A percentile compares a stretch with the other conserved stretches of the same genome.
Conservation (phyloP, 2,113 vertebrate species). For the Chaetodon trifascialis region DNA sequence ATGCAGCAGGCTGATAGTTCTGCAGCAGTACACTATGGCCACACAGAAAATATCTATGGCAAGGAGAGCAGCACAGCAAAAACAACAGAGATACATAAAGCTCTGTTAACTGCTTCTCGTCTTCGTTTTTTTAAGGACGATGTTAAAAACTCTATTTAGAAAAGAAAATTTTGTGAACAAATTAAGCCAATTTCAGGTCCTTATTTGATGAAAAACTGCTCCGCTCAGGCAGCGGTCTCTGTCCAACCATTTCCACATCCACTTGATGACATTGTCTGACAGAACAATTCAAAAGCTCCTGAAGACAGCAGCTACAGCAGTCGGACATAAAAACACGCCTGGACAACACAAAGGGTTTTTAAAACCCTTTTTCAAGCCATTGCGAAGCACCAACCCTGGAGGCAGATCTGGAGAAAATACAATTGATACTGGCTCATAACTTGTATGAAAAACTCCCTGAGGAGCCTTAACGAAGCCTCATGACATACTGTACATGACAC, state of each 20-base stretch:
- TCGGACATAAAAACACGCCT: not conserved
- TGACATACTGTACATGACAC: not conserved
- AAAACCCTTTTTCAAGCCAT: not conserved
- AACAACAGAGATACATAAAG: not conserved
- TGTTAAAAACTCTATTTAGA: not conserved
- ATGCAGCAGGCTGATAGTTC: not conserved
- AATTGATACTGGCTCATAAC: not conserved
- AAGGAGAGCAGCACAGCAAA: not conserved
- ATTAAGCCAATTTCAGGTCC: too few species aligned
- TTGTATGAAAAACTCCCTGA: not conserved
- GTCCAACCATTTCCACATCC: constrained; percentile 9
- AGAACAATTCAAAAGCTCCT: constrained; percentile 22
- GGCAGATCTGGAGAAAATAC: constrained; percentile 8
- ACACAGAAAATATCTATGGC: not conserved
- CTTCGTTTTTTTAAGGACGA: not conserved
- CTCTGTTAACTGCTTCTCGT: not conserved
- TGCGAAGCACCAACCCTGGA: not conserved
- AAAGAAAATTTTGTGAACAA: not conserved
- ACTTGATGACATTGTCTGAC: not conserved
- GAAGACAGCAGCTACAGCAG: not conserved
- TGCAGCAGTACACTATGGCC: too few species aligned
- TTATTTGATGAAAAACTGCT: not conserved
- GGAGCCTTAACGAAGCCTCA: not conserved
- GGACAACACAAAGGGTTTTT: not conserved
- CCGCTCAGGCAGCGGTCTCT: not conserved